Conservation (phyloP, 2,888 invertebrate species). For the Leptinotarsa juncta region DNA sequence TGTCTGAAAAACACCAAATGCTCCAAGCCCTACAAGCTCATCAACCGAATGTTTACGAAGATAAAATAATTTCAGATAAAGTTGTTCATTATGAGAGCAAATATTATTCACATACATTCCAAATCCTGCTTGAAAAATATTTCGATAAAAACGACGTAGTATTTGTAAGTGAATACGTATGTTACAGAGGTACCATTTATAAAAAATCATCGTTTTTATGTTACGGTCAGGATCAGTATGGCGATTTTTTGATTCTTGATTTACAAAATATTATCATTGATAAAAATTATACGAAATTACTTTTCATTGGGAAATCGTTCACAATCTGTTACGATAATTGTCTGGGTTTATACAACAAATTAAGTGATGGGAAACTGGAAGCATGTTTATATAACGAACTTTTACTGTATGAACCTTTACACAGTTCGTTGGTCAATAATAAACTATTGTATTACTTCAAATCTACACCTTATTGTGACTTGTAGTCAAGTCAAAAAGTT, state of each 20-base stretch:
- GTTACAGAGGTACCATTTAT: not conserved
- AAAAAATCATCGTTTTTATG: not conserved
- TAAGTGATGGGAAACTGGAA: not conserved
- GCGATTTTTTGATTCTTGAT: not conserved
- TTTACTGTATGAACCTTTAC: not conserved
- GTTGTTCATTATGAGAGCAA: not conserved
- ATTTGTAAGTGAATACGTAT: not conserved
- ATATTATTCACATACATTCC: not conserved
- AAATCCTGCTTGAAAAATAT: not conserved
- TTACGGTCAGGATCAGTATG: not conserved
- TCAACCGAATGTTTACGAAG: not conserved
- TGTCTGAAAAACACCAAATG: not conserved
- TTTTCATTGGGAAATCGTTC: not conserved
- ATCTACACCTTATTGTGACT: too few species aligned
- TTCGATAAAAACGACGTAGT: not conserved
- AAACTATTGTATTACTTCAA: too few species aligned
- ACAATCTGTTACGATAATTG: not conserved
- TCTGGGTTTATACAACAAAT: not conserved
- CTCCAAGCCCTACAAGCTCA: not conserved
- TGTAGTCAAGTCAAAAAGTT: too few species aligned
- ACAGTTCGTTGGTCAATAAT: too few species aligned
- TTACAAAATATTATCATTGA: not conserved
- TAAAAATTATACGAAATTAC: not conserved
- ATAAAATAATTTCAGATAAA: not conserved
- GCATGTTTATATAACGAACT: not conserved